Evolutionary conservation across 2,113 vertebrate genomes (phyloP), one percentile per base, ranked within the genome.

Genomic region (Phyllopteryx taeniolatus): DNA sequence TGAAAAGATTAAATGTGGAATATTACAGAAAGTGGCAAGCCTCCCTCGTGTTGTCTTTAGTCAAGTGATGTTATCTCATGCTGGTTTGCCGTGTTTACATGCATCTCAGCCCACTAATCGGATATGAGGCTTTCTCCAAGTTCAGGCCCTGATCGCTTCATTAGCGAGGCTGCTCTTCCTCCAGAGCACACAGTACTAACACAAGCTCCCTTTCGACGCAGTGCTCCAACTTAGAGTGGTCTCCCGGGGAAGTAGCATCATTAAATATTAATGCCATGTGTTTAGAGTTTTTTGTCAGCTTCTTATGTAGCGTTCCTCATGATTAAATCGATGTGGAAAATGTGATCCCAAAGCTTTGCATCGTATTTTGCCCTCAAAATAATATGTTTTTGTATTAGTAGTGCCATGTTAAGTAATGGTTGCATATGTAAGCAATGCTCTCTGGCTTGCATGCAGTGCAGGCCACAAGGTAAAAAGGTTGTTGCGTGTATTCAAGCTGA

Each of bases 191-290:
- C 93, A 90, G 83, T 85, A 82, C 91, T 94, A 94, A 95, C 93
- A 93, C 90, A 76, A 75, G 87, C 91, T 93, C 92, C 91, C 94
- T 91, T 94, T 92, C 95, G 93, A 93, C 92, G 79, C 88, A 82
- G 82, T 80, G 67, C 92, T 91, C 86, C 88, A 85, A 89, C 92
- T 90, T 88, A 78, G 80, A 89, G 85, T 80, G 86, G 87, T 85
- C 86, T 92, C 88, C 84, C 56, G 83, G 89, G 90, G 81, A 90
- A 80, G 92, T 87, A 87, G 88, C 91, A 81, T 89, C 92, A 94
- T 94, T 89, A 96, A 95, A 95, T 96, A 96, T 94, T 93, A 94
- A 96, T 92, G 92, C 81, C 89, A 91, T 94, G 85, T 90, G 90
- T 93, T 92, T 91, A 90, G 83, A 89, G 80, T 87, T 88, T 66